Conservation (phyloP, 2,797 vertebrate species). For the Dromococcyx pavoninus region DNA sequence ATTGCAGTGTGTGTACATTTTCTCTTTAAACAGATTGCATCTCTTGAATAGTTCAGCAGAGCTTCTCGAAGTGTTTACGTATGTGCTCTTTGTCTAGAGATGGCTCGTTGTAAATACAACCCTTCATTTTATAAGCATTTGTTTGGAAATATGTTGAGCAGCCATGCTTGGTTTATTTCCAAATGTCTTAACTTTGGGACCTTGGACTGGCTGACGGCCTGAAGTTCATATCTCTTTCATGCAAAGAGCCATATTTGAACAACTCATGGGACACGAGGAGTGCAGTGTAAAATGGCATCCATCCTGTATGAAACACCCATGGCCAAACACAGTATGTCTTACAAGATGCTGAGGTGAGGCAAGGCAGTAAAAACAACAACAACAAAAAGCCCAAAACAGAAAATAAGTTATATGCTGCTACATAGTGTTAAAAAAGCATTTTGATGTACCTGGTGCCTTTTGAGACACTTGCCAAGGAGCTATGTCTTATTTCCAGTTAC, state of each 20-base stretch:
- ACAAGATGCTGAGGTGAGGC: neutral
- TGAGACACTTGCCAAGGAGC: neutral
- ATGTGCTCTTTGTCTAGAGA: neutral
- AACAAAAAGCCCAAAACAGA: neutral
- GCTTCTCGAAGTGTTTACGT: constrained; percentile 21
- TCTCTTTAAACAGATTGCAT: neutral
- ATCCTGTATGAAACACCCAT: accelerated
- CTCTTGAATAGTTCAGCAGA: constrained; percentile 11
- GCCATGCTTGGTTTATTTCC: constrained; percentile 1
- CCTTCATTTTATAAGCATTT: constrained; percentile 16
- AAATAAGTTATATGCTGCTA: neutral
- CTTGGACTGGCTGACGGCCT: neutral
- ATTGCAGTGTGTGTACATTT: neutral
- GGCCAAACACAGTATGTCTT: neutral
- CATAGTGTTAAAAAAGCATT: neutral
- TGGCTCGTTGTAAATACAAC: constrained; percentile 13
- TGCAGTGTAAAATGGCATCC: neutral
- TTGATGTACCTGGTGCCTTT: neutral
- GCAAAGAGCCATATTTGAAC: neutral
- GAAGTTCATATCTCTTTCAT: constrained; percentile 4
- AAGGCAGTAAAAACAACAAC: neutral
- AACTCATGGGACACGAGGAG: neutral
- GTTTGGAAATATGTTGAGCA: constrained; percentile 24
- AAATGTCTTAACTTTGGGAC: constrained; percentile 12
- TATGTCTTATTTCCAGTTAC: neutral